These are phyloP conservation scores for Carcinoscorpius rotundicauda DNA, from an alignment of 1,140 invertebrate species.

Conservation along the genomic window DNA sequence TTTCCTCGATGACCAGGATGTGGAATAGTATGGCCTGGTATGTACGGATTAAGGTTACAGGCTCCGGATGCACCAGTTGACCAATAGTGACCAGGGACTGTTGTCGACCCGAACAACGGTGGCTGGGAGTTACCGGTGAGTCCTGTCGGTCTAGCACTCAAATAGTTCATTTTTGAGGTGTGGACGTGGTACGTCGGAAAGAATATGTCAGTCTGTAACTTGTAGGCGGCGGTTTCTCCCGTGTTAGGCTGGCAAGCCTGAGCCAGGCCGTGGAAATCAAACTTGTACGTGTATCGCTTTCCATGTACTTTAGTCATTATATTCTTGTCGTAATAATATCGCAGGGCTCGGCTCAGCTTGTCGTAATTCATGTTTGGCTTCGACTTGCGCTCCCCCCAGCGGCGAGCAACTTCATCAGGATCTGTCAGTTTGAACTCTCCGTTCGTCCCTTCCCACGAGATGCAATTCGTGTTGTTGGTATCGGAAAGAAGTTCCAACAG, in stretches of 20 bases:
- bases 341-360: slow-evolving; percentile 43
- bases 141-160: no score
- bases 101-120: no score
- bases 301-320: slow-evolving; percentile 47
- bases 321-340: slow-evolving; percentile 49
- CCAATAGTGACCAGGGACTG: no score
- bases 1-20: no score
- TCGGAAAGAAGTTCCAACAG: slow-evolving; percentile 78
- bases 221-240: slow-evolving; percentile 52
- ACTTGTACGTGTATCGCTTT: slow-evolving; percentile 41
- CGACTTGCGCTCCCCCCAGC: slow-evolving; percentile 45
- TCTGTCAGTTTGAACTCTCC: slow-evolving; percentile 45
- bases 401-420: slow-evolving; percentile 46
- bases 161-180: slow-evolving; percentile 42
- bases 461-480: slow-evolving; percentile 50
- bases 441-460: slow-evolving; percentile 39
- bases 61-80: no score
- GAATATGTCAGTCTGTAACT: slow-evolving; percentile 80
- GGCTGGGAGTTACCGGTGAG: no score
- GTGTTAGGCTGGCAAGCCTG: slow-evolving; percentile 22
- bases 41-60: no score
- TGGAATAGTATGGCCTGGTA: no score
- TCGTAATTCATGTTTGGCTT: slow-evolving; percentile 53
- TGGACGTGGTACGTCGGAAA: background rate
- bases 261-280: slow-evolving; percentile 35